Conservation (phyloP, 64 coral and sea anemone genomes). For the Stichodactyla helianthus region DNA sequence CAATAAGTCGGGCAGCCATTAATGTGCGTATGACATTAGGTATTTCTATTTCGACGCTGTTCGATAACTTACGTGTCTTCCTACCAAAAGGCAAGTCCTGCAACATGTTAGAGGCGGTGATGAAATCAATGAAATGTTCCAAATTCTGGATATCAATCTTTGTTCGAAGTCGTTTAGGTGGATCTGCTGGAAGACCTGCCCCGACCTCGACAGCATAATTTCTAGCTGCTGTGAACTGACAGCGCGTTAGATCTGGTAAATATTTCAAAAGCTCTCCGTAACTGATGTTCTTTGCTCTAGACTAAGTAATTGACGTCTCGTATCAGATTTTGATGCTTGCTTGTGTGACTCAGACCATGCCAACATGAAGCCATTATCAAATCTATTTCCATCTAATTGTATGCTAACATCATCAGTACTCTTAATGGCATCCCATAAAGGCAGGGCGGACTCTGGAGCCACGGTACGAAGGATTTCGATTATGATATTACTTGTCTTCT, state of each 20-base stretch:
- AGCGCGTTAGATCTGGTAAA: slow-evolving; percentile 26
- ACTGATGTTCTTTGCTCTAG: slow-evolving; percentile 29
- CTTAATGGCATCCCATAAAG: slow-evolving; percentile 35
- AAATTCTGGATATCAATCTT: slow-evolving; percentile 25
- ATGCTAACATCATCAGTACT: neutral
- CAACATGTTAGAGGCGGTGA: slow-evolving; percentile 19
- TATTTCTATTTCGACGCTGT: neutral
- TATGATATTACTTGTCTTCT: slow-evolving; percentile 3
- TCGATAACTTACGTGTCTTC: slow-evolving; percentile 22
- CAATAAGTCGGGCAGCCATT: slow-evolving; percentile 21
- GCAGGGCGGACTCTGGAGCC: slow-evolving; percentile 23
- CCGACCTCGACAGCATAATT: slow-evolving; percentile 1
- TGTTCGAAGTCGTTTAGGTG: neutral
- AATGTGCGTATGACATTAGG: slow-evolving; percentile 14
- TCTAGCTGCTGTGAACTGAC: slow-evolving; percentile 37
- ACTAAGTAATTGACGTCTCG: slow-evolving; percentile 1
- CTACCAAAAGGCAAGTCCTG: slow-evolving; percentile 36
- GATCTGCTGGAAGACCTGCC: slow-evolving; percentile 16
- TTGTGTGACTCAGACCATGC: too few species aligned
- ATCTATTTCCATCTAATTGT: neutral
- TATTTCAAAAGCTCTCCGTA: neutral
- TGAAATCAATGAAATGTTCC: slow-evolving; percentile 44
- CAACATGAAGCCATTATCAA: neutral
- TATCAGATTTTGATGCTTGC: too few species aligned
- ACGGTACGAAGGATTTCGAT: slow-evolving; percentile 24